phyloP scores from a whole-genome alignment of 2,797 vertebrate genomes.

The Microctenopoma lineatum region DNA sequence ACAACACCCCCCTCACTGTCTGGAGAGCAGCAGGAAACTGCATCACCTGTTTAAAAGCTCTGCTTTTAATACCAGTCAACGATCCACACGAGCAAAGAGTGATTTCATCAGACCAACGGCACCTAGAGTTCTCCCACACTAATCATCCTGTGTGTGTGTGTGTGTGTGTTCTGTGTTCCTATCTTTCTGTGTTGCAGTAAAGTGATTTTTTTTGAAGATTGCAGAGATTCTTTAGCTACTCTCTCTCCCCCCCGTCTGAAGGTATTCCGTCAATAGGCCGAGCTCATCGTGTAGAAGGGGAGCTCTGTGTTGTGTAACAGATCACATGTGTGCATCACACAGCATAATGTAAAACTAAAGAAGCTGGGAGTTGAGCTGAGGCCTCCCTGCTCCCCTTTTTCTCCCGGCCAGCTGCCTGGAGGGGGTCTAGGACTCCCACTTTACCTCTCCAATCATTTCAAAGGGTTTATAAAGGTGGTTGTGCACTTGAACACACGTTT shows the following conservation, averaged over 20 bases:
- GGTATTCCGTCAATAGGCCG: conserved; percentile 6
- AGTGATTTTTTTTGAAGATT: neutral
- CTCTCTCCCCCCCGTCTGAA: conserved; percentile 1
- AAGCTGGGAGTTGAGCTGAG: conserved; percentile 40
- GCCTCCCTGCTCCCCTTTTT: conserved; percentile 21
- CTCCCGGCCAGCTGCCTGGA: conserved; percentile 26
- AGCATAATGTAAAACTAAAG: conserved; percentile 58
- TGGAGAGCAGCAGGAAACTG: conserved; percentile 28
- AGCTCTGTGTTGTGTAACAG: conserved; percentile 34
- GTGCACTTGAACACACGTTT: neutral
- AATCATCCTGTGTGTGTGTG: conserved; percentile 27
- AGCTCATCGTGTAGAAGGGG: conserved; percentile 21
- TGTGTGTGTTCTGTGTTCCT: too few species aligned
- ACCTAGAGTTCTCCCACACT: conserved; percentile 26
- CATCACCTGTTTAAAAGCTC: conserved; percentile 43
- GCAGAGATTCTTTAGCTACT: conserved; percentile 8
- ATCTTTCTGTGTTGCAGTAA: neutral
- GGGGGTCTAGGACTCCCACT: conserved; percentile 32
- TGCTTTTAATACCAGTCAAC: conserved; percentile 42
- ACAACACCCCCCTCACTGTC: conserved; percentile 5
- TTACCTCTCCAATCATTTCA: conserved; percentile 9
- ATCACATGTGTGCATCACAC: conserved; percentile 21
- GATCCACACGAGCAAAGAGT: conserved; percentile 28
- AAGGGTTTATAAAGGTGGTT: conserved; percentile 7
- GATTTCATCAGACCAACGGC: neutral